These are phyloP conservation scores for Agrochola litura DNA, from an alignment of 2,888 invertebrate species.

Conservation along the genomic window DNA sequence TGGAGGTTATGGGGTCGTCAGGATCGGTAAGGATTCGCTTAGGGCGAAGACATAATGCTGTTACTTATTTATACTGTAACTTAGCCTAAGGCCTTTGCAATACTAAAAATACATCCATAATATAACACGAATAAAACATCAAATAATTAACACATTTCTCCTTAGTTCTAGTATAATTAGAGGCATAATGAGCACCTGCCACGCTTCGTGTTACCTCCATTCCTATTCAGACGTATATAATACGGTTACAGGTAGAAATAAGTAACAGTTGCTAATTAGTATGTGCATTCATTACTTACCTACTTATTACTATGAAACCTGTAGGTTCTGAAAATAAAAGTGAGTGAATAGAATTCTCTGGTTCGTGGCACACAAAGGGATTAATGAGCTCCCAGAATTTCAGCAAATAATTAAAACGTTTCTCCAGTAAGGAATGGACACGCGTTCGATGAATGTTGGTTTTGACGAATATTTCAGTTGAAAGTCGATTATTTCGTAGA, in stretches of 20 bases:
- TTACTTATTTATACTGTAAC: no score
- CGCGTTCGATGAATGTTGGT: neutral
- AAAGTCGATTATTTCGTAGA: constrained; percentile 1
- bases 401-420: neutral
- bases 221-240: constrained; percentile 43
- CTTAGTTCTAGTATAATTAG: constrained; percentile 40
- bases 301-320: neutral
- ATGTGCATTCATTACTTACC: constrained; percentile 58
- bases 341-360: neutral
- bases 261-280: constrained; percentile 51
- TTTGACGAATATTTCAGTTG: neutral
- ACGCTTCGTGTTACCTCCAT: constrained; percentile 28
- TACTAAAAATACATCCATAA: neutral
- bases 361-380: neutral
- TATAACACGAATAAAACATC: constrained; percentile 12
- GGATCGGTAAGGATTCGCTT: no score
- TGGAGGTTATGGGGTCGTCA: no score
- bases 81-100: neutral
- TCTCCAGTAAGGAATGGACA: neutral
- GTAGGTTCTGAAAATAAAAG: neutral
- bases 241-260: constrained; percentile 38
- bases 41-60: no score
- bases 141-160: constrained; percentile 26
- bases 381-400: neutral
- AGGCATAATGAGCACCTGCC: constrained; percentile 52